phyloP scores from a whole-genome alignment of 2,888 invertebrate genomes.

The Hedychridium roseum region DNA sequence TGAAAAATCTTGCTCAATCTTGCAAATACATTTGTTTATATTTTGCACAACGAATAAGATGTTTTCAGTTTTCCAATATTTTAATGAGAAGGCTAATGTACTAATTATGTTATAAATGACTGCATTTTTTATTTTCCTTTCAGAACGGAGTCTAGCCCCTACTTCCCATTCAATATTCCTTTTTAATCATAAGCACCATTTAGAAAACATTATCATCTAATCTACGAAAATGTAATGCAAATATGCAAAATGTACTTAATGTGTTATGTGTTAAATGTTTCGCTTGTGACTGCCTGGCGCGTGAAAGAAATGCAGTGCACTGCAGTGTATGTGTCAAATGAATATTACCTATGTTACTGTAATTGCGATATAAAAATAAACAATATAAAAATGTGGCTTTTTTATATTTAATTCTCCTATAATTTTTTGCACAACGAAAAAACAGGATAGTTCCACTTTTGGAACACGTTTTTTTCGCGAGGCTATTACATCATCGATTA shows the following conservation, averaged over 20 bases:
- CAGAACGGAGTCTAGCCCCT: conserved; percentile 43
- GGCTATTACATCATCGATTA: background rate
- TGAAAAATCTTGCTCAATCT: background rate
- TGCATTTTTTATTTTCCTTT: conserved; percentile 24
- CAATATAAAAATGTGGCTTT: no score
- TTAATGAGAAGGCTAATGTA: no score
- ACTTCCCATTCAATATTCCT: conserved; percentile 45
- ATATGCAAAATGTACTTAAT: background rate
- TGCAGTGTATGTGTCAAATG: no score
- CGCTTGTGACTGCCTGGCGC: no score
- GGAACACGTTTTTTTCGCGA: background rate
- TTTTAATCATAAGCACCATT: conserved; percentile 14
- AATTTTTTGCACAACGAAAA: background rate
- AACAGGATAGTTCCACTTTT: background rate
- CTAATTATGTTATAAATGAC: background rate
- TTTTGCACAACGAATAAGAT: no score
- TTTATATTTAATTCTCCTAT: background rate
- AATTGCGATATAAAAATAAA: no score
- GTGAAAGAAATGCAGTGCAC: no score
- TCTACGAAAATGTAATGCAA: background rate
- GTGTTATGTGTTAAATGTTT: no score
- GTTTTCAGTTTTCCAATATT: no score
- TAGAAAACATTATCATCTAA: background rate
- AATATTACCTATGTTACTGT: no score
- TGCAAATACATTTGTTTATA: background rate